phyloP scores from a whole-genome alignment of 1,140 invertebrate species.

The Cardiocondyla obscurior region DNA sequence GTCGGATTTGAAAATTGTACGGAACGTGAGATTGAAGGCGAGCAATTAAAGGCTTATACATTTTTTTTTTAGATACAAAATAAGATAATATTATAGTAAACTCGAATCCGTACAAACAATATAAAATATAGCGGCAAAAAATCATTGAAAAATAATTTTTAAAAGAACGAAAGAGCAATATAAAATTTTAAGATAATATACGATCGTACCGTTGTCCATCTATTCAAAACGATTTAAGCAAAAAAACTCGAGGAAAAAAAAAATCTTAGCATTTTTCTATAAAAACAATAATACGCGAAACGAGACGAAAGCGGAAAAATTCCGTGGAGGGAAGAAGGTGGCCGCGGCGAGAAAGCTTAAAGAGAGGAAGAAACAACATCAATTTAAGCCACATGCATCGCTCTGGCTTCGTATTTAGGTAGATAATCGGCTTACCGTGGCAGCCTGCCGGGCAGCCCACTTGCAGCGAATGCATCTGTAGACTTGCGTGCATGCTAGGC shows the following conservation, averaged over 20 bases:
- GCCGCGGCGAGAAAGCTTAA: conserved; percentile 51
- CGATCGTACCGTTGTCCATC: no score
- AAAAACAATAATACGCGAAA: conserved; percentile 1
- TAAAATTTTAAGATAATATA: no score
- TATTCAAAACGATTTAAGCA: no score
- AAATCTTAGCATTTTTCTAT: background rate
- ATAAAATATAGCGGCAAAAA: background rate
- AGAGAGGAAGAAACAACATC: conserved; percentile 72
- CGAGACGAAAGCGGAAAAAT: background rate
- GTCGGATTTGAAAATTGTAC: conserved; percentile 44
- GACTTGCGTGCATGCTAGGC: conserved; percentile 20
- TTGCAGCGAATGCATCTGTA: conserved; percentile 75
- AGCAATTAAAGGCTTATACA: background rate
- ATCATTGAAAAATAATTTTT: no score
- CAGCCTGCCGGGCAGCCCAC: conserved; percentile 75
- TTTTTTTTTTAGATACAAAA: background rate
- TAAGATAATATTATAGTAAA: background rate
- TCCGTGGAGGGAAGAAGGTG: background rate
- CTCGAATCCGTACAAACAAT: no score
- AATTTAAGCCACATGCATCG: conserved; percentile 82
- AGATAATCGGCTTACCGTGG: conserved; percentile 82
- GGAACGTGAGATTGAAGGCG: background rate
- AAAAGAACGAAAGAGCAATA: background rate
- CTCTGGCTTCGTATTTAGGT: conserved; percentile 83
- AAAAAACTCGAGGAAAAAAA: no score